Evolutionary conservation across 2,113 vertebrate species (phyloP).

Genomic region (Calyptomena viridis): DNA sequence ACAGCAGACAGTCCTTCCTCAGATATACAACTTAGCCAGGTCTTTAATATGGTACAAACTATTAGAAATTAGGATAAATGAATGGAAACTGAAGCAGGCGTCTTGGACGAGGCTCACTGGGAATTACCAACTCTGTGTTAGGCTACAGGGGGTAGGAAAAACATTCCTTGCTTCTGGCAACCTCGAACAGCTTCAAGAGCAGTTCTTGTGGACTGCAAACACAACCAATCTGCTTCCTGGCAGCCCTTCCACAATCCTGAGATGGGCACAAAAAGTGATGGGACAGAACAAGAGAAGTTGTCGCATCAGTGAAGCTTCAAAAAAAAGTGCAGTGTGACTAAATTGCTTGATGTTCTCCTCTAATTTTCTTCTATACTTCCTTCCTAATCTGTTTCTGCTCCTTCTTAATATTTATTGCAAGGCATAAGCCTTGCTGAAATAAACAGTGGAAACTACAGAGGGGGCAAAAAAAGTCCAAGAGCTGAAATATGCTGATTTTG

Average conservation of each 20-base stretch:
- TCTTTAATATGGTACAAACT: not conserved
- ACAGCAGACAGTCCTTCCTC: not conserved
- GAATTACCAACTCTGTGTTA: not conserved
- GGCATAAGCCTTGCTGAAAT: not conserved
- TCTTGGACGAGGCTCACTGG: not conserved
- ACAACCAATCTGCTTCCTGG: not conserved
- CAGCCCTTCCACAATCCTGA: not conserved
- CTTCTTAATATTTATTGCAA: not conserved
- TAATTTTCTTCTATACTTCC: not conserved
- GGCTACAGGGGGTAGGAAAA: not conserved
- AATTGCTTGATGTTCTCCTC: not conserved
- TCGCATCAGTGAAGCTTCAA: not conserved
- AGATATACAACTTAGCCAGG: not conserved
- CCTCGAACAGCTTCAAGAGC: not conserved
- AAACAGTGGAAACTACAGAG: not conserved
- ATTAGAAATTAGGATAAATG: not conserved
- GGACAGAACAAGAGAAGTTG: not conserved
- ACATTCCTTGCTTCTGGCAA: not conserved
- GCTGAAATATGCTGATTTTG: not conserved
- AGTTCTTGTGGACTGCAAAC: not conserved
- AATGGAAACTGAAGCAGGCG: not conserved
- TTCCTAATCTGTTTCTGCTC: not conserved
- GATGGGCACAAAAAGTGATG: not conserved
- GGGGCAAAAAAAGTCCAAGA: accelerated
- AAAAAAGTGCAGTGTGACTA: not conserved